phyloP scores from a whole-genome alignment of 1,140 invertebrate genomes.

The Lucilia sericata region DNA sequence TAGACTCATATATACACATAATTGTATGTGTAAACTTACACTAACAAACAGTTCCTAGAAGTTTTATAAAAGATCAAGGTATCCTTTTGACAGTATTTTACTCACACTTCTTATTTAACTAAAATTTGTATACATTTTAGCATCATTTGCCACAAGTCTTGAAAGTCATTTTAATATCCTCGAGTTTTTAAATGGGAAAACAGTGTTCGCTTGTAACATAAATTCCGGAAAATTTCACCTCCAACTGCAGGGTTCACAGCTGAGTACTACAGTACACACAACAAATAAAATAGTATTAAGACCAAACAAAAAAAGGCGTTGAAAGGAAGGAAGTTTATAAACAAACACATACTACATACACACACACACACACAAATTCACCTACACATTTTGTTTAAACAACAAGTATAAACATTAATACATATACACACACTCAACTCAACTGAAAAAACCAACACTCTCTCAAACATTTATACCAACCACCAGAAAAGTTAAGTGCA shows the following conservation, averaged over 20 bases:
- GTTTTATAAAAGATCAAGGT: too few relatives aligned
- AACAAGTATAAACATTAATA: background rate
- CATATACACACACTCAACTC: background rate
- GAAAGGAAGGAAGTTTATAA: conserved; percentile 23
- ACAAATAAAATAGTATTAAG: conserved; percentile 8
- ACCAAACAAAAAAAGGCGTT: background rate
- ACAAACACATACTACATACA: background rate
- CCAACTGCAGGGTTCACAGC: too few relatives aligned
- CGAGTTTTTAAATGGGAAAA: too few relatives aligned
- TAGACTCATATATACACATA: background rate
- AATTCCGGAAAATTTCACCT: too few relatives aligned
- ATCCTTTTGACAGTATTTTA: too few relatives aligned
- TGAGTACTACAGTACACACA: background rate
- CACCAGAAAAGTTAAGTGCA: background rate
- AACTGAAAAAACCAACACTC: background rate
- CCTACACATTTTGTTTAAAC: background rate
- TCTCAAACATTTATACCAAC: background rate
- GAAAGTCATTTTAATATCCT: too few relatives aligned
- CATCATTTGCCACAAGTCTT: too few relatives aligned
- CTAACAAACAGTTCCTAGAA: too few relatives aligned
- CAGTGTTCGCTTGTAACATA: too few relatives aligned
- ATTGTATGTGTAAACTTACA: too few relatives aligned
- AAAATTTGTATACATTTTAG: too few relatives aligned
- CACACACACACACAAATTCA: background rate
- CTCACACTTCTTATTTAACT: too few relatives aligned